A percentile compares a stretch with the other conserved stretches of the same genome.
These are phyloP conservation scores for Pagetopsis macropterus DNA, from an alignment of 2,797 vertebrate genomes.

Conservation along the genomic window DNA sequence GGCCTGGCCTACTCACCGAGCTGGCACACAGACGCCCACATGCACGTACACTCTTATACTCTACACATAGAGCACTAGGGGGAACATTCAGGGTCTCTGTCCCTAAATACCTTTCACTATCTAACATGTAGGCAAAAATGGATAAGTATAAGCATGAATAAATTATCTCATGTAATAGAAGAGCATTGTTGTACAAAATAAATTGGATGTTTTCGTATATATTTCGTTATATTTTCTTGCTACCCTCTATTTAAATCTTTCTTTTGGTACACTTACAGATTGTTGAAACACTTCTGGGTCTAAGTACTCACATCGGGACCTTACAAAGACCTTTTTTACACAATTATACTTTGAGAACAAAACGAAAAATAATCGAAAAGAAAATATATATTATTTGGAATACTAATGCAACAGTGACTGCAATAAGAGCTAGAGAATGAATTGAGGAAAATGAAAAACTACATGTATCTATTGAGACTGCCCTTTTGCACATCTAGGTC, in stretches of 20 bases:
- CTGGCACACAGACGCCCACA: neutral
- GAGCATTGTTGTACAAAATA: neutral
- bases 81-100: conserved; percentile 5
- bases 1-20: neutral
- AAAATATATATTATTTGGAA: neutral
- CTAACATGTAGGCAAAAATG: neutral
- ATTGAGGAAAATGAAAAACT: neutral
- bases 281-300: neutral
- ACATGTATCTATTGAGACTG: conserved; percentile 23
- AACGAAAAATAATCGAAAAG: neutral
- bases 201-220: neutral
- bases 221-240: neutral
- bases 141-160: neutral
- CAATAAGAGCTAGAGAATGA: neutral
- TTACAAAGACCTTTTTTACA: neutral
- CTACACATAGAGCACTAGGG: neutral
- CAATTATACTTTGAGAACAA: neutral
- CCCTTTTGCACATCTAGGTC: conserved; percentile 60
- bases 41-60: neutral
- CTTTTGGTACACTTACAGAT: neutral
- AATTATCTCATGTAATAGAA: neutral
- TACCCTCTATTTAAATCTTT: neutral
- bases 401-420: neutral
- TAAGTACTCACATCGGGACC: neutral
- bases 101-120: too few species aligned